Percentiles rank a stretch among this genome's conserved stretches.
Conservation (phyloP, 2,797 vertebrate genomes). For the Amblyopsis hoosieri region DNA sequence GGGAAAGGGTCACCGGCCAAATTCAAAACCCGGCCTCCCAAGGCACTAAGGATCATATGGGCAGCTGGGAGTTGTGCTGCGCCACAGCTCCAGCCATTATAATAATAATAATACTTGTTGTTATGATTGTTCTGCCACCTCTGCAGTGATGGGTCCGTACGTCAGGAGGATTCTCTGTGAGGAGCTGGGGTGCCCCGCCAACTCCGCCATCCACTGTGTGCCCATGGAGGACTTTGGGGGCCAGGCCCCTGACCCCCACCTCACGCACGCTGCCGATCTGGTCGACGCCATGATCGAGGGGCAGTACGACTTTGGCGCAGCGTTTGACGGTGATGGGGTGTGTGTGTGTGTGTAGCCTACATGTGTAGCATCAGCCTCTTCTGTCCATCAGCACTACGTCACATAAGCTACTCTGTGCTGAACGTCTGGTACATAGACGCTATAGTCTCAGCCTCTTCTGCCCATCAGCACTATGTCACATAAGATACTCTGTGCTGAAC, state of each 20-base stretch:
- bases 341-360: conserved; percentile 28
- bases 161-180: conserved; percentile 94
- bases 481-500: too few relatives aligned
- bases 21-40: too few relatives aligned
- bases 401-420: too few relatives aligned
- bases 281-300: conserved; percentile 92
- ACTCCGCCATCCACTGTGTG: conserved; percentile 90
- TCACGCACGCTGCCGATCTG: conserved; percentile 87
- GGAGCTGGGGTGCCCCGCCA: conserved; percentile 91
- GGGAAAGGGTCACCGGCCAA: too few relatives aligned
- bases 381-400: too few relatives aligned
- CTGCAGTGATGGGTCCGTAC: conserved; percentile 88
- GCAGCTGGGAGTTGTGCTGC: too few relatives aligned
- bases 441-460: too few relatives aligned
- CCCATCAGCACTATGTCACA: too few relatives aligned
- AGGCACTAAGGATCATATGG: too few relatives aligned
- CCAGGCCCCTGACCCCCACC: conserved; percentile 90
- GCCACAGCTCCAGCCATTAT: too few relatives aligned
- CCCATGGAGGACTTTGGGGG: conserved; percentile 94
- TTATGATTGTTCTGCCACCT: conserved; percentile 13
- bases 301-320: conserved; percentile 93
- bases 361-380: too few relatives aligned
- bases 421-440: too few relatives aligned
- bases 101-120: not conserved
- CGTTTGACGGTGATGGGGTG: conserved; percentile 96